Evolutionary conservation across 2,888 invertebrate species (phyloP), one percentile per base, ranked within the genome.

Genomic region (Agonopterix alstromeriana): DNA sequence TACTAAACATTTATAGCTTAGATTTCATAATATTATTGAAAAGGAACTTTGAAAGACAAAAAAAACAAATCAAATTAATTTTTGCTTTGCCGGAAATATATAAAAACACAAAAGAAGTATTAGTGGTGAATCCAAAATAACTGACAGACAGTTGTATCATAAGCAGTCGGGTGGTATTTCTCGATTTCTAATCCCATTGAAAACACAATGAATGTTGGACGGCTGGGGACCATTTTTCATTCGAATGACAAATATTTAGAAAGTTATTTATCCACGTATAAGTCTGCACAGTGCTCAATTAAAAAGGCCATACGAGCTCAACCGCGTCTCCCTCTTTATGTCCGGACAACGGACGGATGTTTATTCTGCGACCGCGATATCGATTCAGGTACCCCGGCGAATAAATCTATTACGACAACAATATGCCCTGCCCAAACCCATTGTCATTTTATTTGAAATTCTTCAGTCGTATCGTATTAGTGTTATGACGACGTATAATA

Each of bases 241-340:
- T 78, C 77, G 67, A 76, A 83, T 75, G 83, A 82, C 85, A 86
- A 87, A 87, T 86, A 85, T 87, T 87, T 83, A 79, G 86, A 87
- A 86, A 83, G 84, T 77, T 85, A 84, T 87, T 85, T 83, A 78
- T 82, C 73, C 74, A 73, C 72, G 78, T 77, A 74, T 70, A 74
- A 74, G 70, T 76, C 69, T 67, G 70, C 72, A 72, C 65, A 67
- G 67, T 58, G 68, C 68, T 77, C 82, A 78, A 85, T 86, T 80
- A 82, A 74, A 67, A 76, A 75, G 77, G 75, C 54, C 63, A 58
- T 56, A 68, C 67, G 70, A 73, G 70, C 64, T 66, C 61, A 70
- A 59, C 68, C 71, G 64, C 67, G 60, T 68, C 65, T 67, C 58
- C 50, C 65, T 68, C 73, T 73, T 84, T 83, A 76, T 81, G 63